Percentiles rank a stretch among this genome's conserved stretches.
Evolutionary conservation across 2,113 vertebrate genomes (phyloP).

Genomic region (Tupaia tana): DNA sequence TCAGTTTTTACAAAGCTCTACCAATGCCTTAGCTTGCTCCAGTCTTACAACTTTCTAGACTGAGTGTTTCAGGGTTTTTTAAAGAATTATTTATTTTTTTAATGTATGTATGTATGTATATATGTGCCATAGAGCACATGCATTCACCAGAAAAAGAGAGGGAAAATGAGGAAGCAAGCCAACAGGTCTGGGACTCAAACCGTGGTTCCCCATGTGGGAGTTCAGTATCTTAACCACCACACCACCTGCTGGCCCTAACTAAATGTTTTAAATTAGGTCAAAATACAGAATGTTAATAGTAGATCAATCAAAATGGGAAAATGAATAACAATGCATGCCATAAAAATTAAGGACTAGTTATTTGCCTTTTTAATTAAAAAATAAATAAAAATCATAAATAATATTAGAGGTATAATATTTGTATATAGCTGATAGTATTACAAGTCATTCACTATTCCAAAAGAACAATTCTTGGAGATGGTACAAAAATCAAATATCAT

Average conservation of each 20-base stretch:
- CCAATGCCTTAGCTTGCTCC: not conserved
- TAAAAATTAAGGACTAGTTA: conserved; percentile 16
- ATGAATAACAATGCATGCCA: not conserved
- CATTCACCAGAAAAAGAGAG: too few species aligned
- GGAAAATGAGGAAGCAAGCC: too few species aligned
- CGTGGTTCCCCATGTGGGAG: too few species aligned
- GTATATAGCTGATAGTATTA: not conserved
- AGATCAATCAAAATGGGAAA: conserved; percentile 20
- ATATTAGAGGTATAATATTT: not conserved
- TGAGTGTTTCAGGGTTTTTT: not conserved
- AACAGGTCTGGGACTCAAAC: too few species aligned
- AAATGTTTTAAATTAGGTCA: conserved; percentile 6
- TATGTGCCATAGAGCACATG: too few species aligned
- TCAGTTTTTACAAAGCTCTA: not conserved
- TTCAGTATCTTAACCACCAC: too few species aligned
- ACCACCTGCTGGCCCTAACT: too few species aligned
- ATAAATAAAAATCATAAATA: conserved; percentile 39
- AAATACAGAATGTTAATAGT: conserved; percentile 31
- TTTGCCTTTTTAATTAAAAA: not conserved
- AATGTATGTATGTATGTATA: too few species aligned
- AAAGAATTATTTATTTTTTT: too few species aligned
- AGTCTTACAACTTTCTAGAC: not conserved
- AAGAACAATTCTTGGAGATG: conserved; percentile 31
- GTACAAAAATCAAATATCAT: not conserved
- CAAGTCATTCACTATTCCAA: conserved; percentile 10